Conservation (phyloP, 2,888 invertebrate species). For the Thereva nobilitata region DNA sequence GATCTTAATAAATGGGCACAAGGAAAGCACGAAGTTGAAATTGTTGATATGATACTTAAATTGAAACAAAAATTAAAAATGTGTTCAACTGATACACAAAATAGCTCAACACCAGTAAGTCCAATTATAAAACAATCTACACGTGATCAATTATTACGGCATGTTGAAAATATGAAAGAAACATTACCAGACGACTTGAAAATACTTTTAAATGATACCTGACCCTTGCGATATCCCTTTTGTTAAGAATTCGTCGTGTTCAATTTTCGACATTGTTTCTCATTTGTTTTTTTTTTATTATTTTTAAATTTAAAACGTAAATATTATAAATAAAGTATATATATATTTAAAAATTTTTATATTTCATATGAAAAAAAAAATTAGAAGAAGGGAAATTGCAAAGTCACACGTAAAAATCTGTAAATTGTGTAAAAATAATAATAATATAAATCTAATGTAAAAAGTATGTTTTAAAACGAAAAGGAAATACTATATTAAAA, state of each 20-base stretch:
- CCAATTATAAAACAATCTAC: slow-evolving; percentile 60
- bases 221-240: slow-evolving; percentile 29
- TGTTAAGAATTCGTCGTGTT: background rate
- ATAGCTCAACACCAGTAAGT: slow-evolving; percentile 22
- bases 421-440: no score
- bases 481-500: no score
- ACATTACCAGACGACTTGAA: slow-evolving; percentile 87
- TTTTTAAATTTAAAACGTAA: no score
- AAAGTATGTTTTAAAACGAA: no score
- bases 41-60: slow-evolving; percentile 95
- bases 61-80: slow-evolving; percentile 83
- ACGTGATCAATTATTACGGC: slow-evolving; percentile 67
- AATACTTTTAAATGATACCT: slow-evolving; percentile 64
- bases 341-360: no score
- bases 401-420: no score
- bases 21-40: slow-evolving; percentile 94
- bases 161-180: slow-evolving; percentile 79
- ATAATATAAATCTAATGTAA: no score
- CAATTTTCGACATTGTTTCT: no score
- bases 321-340: no score
- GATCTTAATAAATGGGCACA: slow-evolving; percentile 89
- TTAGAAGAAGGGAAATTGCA: no score
- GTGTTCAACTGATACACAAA: slow-evolving; percentile 49
- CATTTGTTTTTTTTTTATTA: no score
- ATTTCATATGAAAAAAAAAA: no score